Percentiles rank a stretch among this genome's conserved stretches.
Conservation (phyloP, 1,140 invertebrate species). For the Drosophila sechellia region DNA sequence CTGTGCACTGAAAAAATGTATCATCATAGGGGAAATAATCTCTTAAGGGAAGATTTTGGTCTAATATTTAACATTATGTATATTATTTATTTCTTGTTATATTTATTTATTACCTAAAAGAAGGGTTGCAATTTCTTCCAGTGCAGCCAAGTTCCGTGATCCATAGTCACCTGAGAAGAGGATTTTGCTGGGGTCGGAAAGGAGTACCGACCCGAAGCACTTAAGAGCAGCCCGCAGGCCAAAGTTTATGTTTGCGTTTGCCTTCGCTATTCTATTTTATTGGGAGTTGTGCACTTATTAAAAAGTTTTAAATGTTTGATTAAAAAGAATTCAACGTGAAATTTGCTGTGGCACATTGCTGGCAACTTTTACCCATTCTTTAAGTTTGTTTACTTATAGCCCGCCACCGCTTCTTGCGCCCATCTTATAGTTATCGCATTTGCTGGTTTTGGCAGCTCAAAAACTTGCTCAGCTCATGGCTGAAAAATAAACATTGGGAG, state of each 20-base stretch:
- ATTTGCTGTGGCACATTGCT: slow-evolving; percentile 56
- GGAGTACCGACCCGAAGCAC: slow-evolving; percentile 35
- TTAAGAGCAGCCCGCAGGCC: slow-evolving; percentile 36
- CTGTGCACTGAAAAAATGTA: not conserved
- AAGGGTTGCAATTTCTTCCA: not conserved
- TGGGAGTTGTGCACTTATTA: slow-evolving; percentile 59
- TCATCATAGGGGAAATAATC: not conserved
- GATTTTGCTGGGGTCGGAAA: not conserved
- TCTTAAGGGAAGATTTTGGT: too few relatives aligned
- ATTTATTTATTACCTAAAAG: too few relatives aligned
- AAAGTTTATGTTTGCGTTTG: slow-evolving; percentile 48
- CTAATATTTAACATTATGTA: too few relatives aligned
- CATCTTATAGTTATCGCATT: slow-evolving; percentile 33
- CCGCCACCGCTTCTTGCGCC: not conserved
- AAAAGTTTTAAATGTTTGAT: slow-evolving; percentile 82
- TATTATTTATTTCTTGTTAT: too few relatives aligned
- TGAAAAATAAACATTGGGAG: slow-evolving; percentile 48
- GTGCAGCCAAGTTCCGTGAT: slow-evolving; percentile 3
- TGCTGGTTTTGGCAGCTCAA: slow-evolving; percentile 29
- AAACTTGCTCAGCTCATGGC: slow-evolving; percentile 34
- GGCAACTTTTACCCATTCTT: slow-evolving; percentile 40
- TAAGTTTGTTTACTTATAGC: slow-evolving; percentile 34
- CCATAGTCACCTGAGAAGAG: not conserved
- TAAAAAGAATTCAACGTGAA: slow-evolving; percentile 75
- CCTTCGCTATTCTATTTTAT: slow-evolving; percentile 53